Evolutionary conservation across 2,113 vertebrate species (phyloP).

Genomic region (Psettodes erumei): DNA sequence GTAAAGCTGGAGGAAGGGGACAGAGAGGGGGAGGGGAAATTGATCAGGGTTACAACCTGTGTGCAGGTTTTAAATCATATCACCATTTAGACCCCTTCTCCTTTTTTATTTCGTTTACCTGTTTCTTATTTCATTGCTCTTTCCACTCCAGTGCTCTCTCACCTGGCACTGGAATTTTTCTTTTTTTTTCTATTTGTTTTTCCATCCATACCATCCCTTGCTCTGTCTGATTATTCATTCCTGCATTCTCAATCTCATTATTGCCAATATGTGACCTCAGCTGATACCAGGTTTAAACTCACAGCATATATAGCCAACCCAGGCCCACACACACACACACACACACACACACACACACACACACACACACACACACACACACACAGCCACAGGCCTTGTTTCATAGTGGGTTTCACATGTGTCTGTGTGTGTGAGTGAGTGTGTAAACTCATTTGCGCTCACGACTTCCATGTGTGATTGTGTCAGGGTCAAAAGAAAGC

Average conservation of each 20-base stretch:
- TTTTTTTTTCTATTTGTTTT: background rate
- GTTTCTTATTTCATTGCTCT: constrained; percentile 33
- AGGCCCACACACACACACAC: background rate
- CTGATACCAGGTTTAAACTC: constrained; percentile 35
- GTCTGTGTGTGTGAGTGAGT: background rate
- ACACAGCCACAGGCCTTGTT: background rate
- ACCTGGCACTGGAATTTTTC: constrained; percentile 21
- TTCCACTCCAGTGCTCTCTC: constrained; percentile 1
- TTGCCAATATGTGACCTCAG: constrained; percentile 31
- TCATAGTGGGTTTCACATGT: too few species aligned
- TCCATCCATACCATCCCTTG: background rate
- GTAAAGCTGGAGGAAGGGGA: background rate
- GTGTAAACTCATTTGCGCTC: background rate
- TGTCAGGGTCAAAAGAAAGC: constrained; percentile 28
- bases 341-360: background rate
- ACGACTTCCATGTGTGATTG: background rate
- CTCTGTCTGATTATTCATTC: background rate
- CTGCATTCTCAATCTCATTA: constrained; percentile 20
- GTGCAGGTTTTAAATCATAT: constrained; percentile 52
- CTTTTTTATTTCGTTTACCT: constrained; percentile 11
- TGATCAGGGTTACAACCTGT: background rate
- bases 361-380: background rate
- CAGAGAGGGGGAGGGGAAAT: background rate
- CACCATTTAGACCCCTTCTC: constrained; percentile 21
- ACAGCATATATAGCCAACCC: background rate